Evolutionary conservation across 1,140 invertebrate species (phyloP).

Genomic region (Oppia nitens): DNA sequence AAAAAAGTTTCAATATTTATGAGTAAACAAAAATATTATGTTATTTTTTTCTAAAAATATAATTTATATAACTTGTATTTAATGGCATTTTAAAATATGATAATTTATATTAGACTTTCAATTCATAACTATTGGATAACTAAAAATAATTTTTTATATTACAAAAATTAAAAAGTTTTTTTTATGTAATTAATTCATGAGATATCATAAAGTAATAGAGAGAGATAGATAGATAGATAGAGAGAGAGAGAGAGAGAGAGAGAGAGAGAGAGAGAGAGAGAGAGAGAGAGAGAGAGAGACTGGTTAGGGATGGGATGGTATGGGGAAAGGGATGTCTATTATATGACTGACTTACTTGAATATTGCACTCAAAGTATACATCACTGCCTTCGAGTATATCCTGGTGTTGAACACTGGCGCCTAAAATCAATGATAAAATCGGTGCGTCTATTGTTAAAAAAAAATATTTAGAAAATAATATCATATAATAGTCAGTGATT

Average conservation of each 20-base stretch:
- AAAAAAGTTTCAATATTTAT: no score
- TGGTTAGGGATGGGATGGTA: background rate
- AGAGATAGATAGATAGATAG: no score
- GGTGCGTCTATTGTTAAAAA: conserved; percentile 24
- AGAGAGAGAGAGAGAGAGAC: background rate
- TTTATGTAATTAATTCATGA: background rate
- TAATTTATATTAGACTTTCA: background rate
- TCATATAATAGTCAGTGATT: no score
- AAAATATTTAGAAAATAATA: no score
- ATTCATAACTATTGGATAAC: background rate
- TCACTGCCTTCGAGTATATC: conserved; percentile 59
- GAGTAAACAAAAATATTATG: no score
- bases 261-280: background rate
- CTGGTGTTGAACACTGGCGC: conserved; percentile 46
- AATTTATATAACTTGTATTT: no score
- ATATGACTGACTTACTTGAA: conserved; percentile 29
- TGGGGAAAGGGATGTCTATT: no score
- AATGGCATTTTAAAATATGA: no score
- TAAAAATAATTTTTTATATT: background rate
- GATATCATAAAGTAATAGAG: background rate
- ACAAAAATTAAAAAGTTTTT: background rate
- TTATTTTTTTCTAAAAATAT: no score
- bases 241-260: background rate
- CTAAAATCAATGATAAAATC: conserved; percentile 19
- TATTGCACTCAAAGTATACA: conserved; percentile 72